Percentiles rank a stretch among this genome's conserved stretches.
Evolutionary conservation across 2,797 vertebrate genomes (phyloP).

Genomic region (Ctenosaura bakeri): DNA sequence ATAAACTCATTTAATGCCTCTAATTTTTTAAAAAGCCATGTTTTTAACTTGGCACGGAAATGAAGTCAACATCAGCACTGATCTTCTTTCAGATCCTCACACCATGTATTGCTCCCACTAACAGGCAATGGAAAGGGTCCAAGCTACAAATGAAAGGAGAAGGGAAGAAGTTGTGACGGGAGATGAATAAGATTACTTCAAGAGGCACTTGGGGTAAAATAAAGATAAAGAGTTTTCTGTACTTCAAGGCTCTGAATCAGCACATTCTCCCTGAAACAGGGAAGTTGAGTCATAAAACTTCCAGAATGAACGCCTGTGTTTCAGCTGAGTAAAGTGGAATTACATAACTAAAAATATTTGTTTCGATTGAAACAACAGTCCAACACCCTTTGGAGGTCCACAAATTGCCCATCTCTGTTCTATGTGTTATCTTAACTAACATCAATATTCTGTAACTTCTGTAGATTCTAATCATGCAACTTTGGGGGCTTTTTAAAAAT

Average conservation of each 20-base stretch:
- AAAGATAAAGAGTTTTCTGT: neutral
- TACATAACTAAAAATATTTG: neutral
- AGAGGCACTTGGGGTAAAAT: neutral
- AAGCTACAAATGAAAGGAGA: neutral
- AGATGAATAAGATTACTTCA: neutral
- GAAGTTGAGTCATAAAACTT: neutral
- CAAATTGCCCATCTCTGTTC: neutral
- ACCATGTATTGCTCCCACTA: no score
- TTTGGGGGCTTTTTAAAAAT: neutral
- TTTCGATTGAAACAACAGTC: neutral
- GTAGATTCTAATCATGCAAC: neutral
- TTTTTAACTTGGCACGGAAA: no score
- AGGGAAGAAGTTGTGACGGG: neutral
- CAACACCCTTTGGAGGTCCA: neutral
- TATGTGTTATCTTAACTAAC: neutral
- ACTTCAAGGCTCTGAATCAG: neutral
- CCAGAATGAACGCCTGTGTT: neutral
- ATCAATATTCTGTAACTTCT: neutral
- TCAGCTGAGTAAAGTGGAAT: neutral
- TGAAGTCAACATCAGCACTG: no score
- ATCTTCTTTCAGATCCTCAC: no score
- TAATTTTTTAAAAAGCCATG: no score
- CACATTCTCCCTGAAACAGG: neutral
- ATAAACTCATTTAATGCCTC: no score
- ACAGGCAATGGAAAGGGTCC: no score